These are phyloP conservation scores for Holcopasites calliopsidis DNA, from an alignment of 1,140 invertebrate genomes.

Conservation along the genomic window DNA sequence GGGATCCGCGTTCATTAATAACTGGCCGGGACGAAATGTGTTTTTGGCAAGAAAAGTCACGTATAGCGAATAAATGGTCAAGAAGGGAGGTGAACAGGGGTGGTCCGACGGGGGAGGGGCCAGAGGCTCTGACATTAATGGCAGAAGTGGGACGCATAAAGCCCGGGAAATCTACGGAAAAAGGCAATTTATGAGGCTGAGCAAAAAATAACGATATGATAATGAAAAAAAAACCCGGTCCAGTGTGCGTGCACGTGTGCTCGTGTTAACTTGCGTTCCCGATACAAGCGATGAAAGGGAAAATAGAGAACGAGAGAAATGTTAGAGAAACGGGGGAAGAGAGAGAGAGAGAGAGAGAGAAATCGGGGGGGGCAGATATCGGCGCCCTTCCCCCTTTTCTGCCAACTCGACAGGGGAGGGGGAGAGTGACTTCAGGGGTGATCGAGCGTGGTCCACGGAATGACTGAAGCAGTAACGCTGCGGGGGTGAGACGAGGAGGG, in stretches of 20 bases:
- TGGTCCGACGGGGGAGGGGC: constrained; percentile 17
- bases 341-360: constrained; percentile 41
- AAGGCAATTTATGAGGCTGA: constrained; percentile 71
- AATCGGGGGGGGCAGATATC: constrained; percentile 30
- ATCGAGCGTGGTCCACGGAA: constrained; percentile 69
- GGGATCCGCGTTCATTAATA: constrained; percentile 68
- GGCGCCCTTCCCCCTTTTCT: constrained; percentile 33
- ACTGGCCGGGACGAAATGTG: constrained; percentile 60
- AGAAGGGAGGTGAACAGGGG: constrained; percentile 14
- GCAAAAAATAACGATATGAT: constrained; percentile 74
- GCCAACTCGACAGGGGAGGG: constrained; percentile 57
- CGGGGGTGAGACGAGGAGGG: constrained; percentile 44
- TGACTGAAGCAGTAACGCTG: constrained; percentile 35
- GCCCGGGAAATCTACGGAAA: constrained; percentile 69
- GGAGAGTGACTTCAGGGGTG: constrained; percentile 73
- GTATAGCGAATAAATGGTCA: constrained; percentile 68
- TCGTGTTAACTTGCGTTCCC: constrained; percentile 64
- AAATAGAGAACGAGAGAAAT: constrained; percentile 18
- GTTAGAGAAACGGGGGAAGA: background rate
- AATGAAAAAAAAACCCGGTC: constrained; percentile 71
- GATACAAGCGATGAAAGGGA: constrained; percentile 64
- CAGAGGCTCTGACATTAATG: constrained; percentile 68
- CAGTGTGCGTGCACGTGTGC: constrained; percentile 32
- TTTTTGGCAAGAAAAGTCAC: constrained; percentile 72
- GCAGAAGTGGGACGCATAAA: constrained; percentile 75